Percentiles rank a stretch among this genome's conserved stretches.
Conservation (phyloP, 2,888 invertebrate genomes). For the Meandrusa payeni region DNA sequence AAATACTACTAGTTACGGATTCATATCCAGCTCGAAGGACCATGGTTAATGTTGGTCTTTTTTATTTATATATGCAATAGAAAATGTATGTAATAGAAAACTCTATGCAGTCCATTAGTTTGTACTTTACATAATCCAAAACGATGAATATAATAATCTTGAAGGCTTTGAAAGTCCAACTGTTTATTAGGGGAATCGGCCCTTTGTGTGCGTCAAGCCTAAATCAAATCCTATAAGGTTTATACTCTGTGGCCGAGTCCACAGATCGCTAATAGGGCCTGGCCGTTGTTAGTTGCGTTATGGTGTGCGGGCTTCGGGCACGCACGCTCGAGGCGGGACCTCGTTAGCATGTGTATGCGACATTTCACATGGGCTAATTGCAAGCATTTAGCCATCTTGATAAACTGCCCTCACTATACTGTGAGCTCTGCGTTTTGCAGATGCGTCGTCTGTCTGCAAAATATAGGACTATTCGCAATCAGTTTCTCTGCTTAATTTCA, state of each 20-base stretch:
- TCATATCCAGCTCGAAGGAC: no score
- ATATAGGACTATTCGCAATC: no score
- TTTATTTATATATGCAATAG: no score
- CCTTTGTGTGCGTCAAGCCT: conserved; percentile 6
- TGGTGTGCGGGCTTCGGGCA: conserved; percentile 35
- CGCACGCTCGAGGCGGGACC: conserved; percentile 57
- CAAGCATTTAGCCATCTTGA: conserved; percentile 77
- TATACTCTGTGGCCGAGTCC: conserved; percentile 20
- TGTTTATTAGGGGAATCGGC: no score
- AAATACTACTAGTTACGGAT: no score
- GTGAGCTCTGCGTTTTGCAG: conserved; percentile 49
- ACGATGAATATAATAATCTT: no score
- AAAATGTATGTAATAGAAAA: no score
- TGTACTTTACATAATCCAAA: no score
- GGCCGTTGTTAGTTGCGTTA: conserved; percentile 31
- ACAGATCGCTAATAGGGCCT: conserved; percentile 20
- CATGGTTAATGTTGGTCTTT: no score
- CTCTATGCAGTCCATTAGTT: no score
- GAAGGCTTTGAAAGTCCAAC: no score
- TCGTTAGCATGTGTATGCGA: conserved; percentile 78
- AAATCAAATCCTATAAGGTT: conserved; percentile 21
- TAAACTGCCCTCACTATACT: conserved; percentile 61
- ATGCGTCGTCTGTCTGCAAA: conserved; percentile 31
- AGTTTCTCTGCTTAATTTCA: no score
- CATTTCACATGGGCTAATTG: conserved; percentile 80